Evolutionary conservation across 2,113 vertebrate species (phyloP), one percentile per base, ranked within the genome.

Genomic region (Acrocephalus arundinaceus): DNA sequence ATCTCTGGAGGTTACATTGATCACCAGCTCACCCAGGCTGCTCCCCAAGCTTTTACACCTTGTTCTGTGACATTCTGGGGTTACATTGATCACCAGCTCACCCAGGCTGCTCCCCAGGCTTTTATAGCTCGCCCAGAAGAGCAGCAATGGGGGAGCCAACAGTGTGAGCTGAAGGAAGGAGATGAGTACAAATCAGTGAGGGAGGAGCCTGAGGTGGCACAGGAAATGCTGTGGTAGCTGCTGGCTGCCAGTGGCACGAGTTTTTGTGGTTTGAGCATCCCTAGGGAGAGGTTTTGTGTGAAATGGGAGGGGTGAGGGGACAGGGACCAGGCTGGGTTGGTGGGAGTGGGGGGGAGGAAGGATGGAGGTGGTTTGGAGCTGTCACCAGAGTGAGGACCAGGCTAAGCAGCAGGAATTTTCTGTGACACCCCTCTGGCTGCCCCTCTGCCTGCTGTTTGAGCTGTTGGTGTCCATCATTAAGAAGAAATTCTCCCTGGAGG

Each of bases 181-280:
- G 73, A 48, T 20, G 48, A 30, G 74, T 1, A 3, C 17, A 1
- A 1, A 7, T 2, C 1, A 13, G 48, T 6, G 75, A 51, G 13
- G 24, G 35, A 59, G 70, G 16, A 27, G 13, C 0, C 0, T 3
- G 51, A 66, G 65, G 61, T 4, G 17, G 67, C 68, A 31, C 43
- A 23, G 33, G 58, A 11, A 4, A 6, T 8, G 55, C 68, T 18
- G 41, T 3, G 73, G 22, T 9, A 9, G 43, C 45, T 45, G 74
- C 4, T 27, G 8, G 49, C 0, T 46, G 63, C 46, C 62, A 9
- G 28, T 8, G 45, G 20, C 54, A 21, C 7, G 2, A 10, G 79
- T 4, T 59, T 43, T 11, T 13, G 33, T 23, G 43, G 43, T 39
- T 39, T 39, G 43, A 45, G 43, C 43, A 16, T 16, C n/a, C 15